Evolutionary conservation across 2,797 vertebrate genomes (phyloP).

Genomic region (Sternarchorhynchus goeldii): DNA sequence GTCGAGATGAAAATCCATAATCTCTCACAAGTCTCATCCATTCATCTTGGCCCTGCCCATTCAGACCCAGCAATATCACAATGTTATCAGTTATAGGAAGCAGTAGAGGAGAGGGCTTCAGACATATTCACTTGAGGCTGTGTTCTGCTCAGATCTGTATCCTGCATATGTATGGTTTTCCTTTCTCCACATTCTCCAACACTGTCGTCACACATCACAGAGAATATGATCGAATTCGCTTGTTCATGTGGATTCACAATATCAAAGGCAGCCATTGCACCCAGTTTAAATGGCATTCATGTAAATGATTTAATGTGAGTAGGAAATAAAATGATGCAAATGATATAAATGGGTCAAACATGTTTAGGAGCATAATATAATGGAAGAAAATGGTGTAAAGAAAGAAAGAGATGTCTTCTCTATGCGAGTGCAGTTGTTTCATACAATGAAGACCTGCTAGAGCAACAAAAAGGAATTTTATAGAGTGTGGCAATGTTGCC

Average conservation of each 20-base stretch:
- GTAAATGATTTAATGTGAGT: conserved; percentile 28
- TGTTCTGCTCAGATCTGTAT: background rate
- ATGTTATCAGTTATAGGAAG: background rate
- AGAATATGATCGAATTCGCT: conserved; percentile 1
- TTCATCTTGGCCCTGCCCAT: background rate
- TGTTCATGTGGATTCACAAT: conserved; percentile 25
- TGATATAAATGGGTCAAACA: conserved; percentile 25
- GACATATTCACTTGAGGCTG: background rate
- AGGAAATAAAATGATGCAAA: background rate
- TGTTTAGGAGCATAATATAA: background rate
- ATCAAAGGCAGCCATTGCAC: conserved; percentile 6
- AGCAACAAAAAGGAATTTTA: background rate
- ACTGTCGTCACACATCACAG: background rate
- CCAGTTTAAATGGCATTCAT: conserved; percentile 20
- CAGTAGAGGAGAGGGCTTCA: background rate
- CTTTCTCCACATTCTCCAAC: background rate
- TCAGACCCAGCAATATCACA: background rate
- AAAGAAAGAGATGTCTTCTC: background rate
- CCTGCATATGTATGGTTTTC: background rate
- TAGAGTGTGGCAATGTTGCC: conserved; percentile 18
- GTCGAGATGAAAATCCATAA: conserved; percentile 3
- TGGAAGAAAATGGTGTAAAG: background rate
- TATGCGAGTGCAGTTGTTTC: background rate
- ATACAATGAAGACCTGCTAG: background rate
- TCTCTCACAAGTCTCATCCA: background rate